Evolutionary conservation across 2,113 vertebrate species (phyloP), one percentile per base, ranked within the genome.

Genomic region (Aptenodytes forsteri): DNA sequence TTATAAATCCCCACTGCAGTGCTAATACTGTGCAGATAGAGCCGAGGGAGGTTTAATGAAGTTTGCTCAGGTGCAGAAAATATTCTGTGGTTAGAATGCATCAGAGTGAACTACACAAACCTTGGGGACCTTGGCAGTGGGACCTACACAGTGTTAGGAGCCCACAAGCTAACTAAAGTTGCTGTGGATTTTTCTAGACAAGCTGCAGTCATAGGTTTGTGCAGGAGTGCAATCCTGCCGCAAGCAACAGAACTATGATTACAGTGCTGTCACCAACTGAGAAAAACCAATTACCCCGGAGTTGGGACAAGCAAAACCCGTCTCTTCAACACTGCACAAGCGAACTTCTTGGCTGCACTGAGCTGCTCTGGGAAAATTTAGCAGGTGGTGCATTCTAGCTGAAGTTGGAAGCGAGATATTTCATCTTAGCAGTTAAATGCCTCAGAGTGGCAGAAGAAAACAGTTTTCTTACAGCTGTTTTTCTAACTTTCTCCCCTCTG

Each of bases 11-110:
- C 20, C 49, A 69, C 27, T 59, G 49, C 40, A 69, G 47, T 16
- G 27, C 26, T 77, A 83, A 77, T 16, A 54, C 14, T 14, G 26
- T 66, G 50, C 85, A 66, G 62, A 87, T 1, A 87, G 23, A 93
- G 86, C 32, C 2, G 3, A 56, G 16, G 40, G n/a, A 87, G 52
- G 27, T 82, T 93, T 87, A 54, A 52, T 18, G 16, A 91, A 56
- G 87, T 66, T 93, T 91, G 40, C 36, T 77, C 54, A 93, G 92
- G 70, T 85, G 54, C 62, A 86, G 73, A 95, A 93, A 94, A 85
- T 30, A 73, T 27, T 49, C 54, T 38, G 62, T 49, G 84, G 78
- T 71, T 78, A 83, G 79, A 85, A 87, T 2, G 19, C 36, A 83
- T 32, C 22, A 55, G 13, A 65, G 10, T 21, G 27, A 90, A 40